These are phyloP conservation scores for Hystrix cristata DNA, from an alignment of 2,113 vertebrate species.

Conservation along the genomic window DNA sequence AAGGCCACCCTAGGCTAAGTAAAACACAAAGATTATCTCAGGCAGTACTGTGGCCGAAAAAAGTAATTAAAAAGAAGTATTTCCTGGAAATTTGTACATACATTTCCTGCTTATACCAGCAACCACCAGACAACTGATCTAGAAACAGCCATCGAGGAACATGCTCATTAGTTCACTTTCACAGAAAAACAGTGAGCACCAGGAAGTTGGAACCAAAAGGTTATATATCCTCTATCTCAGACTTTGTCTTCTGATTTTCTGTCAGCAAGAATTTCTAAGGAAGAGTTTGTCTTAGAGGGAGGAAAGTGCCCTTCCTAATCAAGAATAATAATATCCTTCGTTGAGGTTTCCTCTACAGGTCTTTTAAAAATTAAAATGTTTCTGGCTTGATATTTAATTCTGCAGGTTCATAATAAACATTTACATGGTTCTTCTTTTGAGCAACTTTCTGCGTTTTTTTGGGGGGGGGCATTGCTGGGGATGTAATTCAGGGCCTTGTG, in stretches of 20 bases:
- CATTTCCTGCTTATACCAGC: not conserved
- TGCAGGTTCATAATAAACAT: slow-evolving; percentile 1
- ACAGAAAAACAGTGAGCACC: not conserved
- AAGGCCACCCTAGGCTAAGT: not conserved
- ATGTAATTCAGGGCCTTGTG: too few relatives aligned
- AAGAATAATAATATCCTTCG: not conserved
- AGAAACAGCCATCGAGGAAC: not conserved
- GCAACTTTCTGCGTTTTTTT: not conserved
- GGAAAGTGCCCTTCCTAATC: slow-evolving; percentile 9
- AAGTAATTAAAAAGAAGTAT: not conserved
- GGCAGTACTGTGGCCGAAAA: not conserved
- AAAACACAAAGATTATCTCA: slow-evolving; percentile 2
- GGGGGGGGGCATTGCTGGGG: too few relatives aligned
- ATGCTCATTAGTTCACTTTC: not conserved
- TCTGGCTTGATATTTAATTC: slow-evolving; percentile 58
- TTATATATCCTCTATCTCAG: not conserved
- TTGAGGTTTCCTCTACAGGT: not conserved
- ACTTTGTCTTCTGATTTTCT: slow-evolving; percentile 41
- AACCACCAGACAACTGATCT: not conserved
- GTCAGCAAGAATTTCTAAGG: slow-evolving; percentile 4
- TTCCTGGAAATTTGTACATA: slow-evolving; percentile 8
- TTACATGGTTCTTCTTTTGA: not conserved
- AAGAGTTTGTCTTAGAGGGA: not conserved
- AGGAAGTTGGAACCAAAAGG: not conserved
- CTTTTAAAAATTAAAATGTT: slow-evolving; percentile 32